These are phyloP conservation scores for Gymnothorax javanicus DNA, from an alignment of 2,797 vertebrate genomes.

Conservation along the genomic window DNA sequence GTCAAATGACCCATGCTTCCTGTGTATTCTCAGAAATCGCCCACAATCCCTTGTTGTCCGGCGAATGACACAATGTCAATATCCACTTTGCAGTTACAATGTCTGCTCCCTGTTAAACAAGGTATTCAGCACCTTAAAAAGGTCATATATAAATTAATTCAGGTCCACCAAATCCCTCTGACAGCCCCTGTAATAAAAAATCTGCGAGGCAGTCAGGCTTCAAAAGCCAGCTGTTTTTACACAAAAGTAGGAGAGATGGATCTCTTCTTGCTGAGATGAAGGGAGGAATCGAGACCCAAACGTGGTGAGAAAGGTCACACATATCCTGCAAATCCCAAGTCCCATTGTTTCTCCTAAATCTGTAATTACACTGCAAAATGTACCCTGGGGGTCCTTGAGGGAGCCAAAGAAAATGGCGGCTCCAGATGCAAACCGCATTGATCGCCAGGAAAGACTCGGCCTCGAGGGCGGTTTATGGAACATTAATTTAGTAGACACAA, in stretches of 20 bases:
- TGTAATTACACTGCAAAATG: conserved; percentile 24
- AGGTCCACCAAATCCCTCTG: neutral
- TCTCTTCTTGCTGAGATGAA: neutral
- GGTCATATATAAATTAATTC: neutral
- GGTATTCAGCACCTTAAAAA: neutral
- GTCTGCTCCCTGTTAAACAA: neutral
- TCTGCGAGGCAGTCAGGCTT: neutral
- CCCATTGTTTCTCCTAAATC: neutral
- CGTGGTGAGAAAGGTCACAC: neutral
- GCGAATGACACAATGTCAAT: neutral
- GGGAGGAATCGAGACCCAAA: neutral
- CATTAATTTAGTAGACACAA: neutral
- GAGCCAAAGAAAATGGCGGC: neutral
- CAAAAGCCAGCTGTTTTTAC: neutral
- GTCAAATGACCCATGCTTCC: neutral
- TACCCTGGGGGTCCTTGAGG: neutral
- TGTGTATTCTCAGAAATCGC: neutral
- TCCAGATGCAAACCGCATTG: conserved; percentile 16
- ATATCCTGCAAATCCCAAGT: neutral
- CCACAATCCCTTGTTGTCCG: neutral
- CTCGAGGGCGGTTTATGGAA: no score
- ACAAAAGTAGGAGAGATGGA: neutral
- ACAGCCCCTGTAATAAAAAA: neutral
- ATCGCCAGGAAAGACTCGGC: conserved; percentile 12
- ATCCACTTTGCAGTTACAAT: neutral